These are phyloP conservation scores for Crotalus viridis DNA, from an alignment of 2,113 vertebrate species.

Conservation along the genomic window DNA sequence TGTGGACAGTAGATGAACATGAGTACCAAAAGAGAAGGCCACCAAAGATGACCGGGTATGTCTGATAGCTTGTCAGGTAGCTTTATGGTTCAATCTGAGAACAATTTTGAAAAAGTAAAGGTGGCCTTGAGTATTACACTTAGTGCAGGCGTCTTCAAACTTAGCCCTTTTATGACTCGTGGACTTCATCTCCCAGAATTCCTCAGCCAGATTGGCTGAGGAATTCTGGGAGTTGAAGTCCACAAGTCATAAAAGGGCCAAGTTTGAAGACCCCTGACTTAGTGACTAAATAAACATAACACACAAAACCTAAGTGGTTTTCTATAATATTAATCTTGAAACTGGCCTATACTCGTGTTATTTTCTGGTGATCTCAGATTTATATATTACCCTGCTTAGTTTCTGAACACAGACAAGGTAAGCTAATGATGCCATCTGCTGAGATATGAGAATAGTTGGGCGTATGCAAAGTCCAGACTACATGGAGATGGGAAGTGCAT, in stretches of 20 bases:
- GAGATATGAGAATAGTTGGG: background rate
- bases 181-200: too few species aligned
- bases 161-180: too few species aligned
- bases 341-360: background rate
- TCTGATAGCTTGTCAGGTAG: background rate
- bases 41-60: constrained; percentile 99
- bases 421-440: background rate
- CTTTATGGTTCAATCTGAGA: background rate
- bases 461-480: background rate
- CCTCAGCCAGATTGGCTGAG: too few species aligned
- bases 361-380: background rate
- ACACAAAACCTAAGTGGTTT: background rate
- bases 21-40: constrained; percentile 99
- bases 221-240: too few species aligned
- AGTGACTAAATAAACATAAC: background rate
- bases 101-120: background rate
- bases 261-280: too few species aligned
- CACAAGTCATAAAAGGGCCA: too few species aligned
- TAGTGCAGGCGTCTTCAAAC: too few species aligned
- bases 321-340: background rate
- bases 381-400: background rate
- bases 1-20: constrained; percentile 98
- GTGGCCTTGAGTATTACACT: background rate
- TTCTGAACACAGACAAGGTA: background rate
- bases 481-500: background rate